Evolutionary conservation across 1,140 invertebrate genomes (phyloP).

Genomic region (Amphibalanus amphitrite): DNA sequence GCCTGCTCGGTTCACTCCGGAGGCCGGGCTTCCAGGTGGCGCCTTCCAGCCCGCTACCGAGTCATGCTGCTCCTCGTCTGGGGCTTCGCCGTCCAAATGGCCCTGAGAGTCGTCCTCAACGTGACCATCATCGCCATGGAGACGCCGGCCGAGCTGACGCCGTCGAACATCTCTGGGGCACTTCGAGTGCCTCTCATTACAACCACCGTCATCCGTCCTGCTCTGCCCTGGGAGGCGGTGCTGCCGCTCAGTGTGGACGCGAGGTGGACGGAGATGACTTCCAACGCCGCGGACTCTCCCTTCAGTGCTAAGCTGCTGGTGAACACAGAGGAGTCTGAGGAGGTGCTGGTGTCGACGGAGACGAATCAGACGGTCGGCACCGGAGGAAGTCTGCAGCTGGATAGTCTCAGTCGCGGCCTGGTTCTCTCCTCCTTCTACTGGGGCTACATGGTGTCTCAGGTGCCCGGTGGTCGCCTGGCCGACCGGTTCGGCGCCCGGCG

Average conservation of each 20-base stretch:
- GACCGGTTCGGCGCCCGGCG: constrained; percentile 29
- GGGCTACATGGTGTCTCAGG: constrained; percentile 49
- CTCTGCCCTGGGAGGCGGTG: no score
- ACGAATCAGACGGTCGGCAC: no score
- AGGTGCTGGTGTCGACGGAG: background rate
- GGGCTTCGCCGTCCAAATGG: background rate
- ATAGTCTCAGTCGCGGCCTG: constrained; percentile 24
- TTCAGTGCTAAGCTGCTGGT: background rate
- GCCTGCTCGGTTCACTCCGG: no score
- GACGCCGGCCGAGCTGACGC: background rate
- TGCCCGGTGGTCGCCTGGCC: constrained; percentile 53
- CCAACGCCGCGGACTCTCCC: no score
- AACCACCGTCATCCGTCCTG: no score
- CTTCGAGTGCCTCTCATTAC: no score
- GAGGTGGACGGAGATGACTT: background rate
- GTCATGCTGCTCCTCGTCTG: background rate
- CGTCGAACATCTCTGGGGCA: no score
- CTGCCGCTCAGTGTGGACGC: no score
- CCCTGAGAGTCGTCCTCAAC: background rate
- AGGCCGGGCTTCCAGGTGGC: background rate
- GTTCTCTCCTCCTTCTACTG: constrained; percentile 54
- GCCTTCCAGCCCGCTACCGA: background rate
- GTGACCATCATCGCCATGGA: background rate
- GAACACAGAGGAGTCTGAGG: background rate
- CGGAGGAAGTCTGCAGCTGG: no score